Base-by-base conservation (phyloP, 2,797 vertebrate genomes). In the Molothrus ater region DNA sequence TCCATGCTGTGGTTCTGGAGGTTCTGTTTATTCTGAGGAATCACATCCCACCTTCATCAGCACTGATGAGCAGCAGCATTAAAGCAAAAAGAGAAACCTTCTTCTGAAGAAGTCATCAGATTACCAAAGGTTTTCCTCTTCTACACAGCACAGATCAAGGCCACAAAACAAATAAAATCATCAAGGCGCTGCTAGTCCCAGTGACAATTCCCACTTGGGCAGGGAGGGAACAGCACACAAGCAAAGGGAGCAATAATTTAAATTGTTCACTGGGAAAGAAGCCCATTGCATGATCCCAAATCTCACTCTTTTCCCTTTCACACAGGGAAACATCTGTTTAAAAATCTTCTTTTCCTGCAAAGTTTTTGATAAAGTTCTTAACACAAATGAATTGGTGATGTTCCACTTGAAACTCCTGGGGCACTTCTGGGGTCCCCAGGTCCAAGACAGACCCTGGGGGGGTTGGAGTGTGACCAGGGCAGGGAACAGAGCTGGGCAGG, bases 391-490 rank as follows among this genome's bases (percentile, higher is more conserved):
- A 34, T 5, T 17, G 24, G 16, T 65, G 60, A 45, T 4, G 11
- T 20, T 65, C 19, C 32, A 80, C 45, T 6, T 66, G 43, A 24
- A 14, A 29, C 8, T 20, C 17, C 25, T 45, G 68, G 25, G 51
- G 32, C 17, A 45, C 13, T 5, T 72, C 29, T 59, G 85, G 19
- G 29, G 8, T 17, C 5, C 3, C 10, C 36, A 57, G 14, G 24
- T 4, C 25, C 53, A 80, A 16, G 60, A 66, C 13, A 54, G 40
- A 47, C n/a, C 2, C 2, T 2, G 43, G 43, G 50, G 15, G 22
- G 26, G 21, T 18, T 71, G 66, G 31, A 48, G 34, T 0, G 0
- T 13, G 65, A 18, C 14, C 50, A 78, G 36, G 34, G 36, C 0
- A 59, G 14, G 14, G 36, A 59, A 32, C 0, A 0, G 2, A 65